Conservation (phyloP, 2,888 invertebrate species). For the Ephialtes manifestator region DNA sequence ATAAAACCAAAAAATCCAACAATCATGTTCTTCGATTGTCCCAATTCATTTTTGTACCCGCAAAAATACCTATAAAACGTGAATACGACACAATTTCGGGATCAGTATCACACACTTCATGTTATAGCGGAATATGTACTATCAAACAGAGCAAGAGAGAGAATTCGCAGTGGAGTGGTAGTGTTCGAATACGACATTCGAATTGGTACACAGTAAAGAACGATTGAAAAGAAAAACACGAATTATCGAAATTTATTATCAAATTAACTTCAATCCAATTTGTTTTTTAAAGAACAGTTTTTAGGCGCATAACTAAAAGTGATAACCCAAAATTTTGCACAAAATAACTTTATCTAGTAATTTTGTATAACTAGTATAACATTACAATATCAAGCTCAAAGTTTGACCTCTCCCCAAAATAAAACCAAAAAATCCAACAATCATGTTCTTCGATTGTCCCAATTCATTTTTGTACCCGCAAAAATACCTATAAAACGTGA, state of each 20-base stretch:
- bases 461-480: slow-evolving; percentile 1
- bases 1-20: not conserved
- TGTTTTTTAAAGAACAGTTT: no score
- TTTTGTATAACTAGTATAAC: no score
- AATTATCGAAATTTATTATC: no score
- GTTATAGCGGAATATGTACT: not conserved
- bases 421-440: not conserved
- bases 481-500: not conserved
- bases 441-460: not conserved
- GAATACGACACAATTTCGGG: slow-evolving; percentile 16
- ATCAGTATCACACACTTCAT: slow-evolving; percentile 21
- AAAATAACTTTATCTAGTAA: no score
- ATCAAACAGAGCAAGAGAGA: slow-evolving; percentile 24
- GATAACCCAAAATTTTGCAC: not conserved
- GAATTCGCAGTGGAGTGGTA: not conserved
- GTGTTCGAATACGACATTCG: no score
- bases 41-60: slow-evolving; percentile 13
- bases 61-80: no score
- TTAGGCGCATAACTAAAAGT: not conserved
- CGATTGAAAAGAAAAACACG: no score
- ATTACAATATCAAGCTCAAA: no score
- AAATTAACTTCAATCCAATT: no score
- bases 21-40: not conserved
- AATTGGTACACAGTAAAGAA: not conserved
- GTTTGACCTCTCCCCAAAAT: not conserved